Base-by-base conservation (phyloP, 1,140 invertebrate genomes). In the Marisa cornuarietis region DNA sequence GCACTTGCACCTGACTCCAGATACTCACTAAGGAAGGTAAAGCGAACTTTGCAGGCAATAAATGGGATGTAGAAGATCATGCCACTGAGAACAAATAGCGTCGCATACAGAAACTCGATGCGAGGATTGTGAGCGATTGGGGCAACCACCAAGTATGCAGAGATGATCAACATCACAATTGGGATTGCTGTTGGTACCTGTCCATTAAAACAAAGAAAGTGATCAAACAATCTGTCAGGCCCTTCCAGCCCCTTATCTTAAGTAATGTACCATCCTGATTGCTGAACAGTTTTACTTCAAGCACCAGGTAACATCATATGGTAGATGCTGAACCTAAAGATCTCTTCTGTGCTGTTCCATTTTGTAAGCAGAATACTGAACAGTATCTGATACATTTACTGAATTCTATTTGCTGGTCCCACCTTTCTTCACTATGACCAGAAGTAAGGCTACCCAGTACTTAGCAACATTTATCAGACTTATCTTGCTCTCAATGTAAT, bases 61-160 rank as follows among this genome's bases (percentile, higher is more conserved):
- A 95, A 96, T 42, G 94, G 91, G 72, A 95, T 93, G 87, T 97
- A 97, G 22, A 97, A 92, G 0, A 93, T 79, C 22, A 95, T 89
- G 18, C 96, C 96, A 51, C 94, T 81, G 0, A 94, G 78, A 58
- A 96, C 94, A 85, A 96, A 96, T 0, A 92, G 89, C 0, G 95
- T 85, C 0, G 95, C 95, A 85, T 95, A 94, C 8, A 96, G 90
- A 89, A 96, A 96, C 87, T 96, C 95, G 0, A 93, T 87, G 24
- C 94, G 93, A 1, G 96, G 96, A 81, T 96, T 93, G n/a, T 94
- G 92, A 7, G 96, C 91, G 26, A 97, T 95, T 24, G 96, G 96
- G 20, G 94, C 93, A 1, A 96, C 87, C 2, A 95, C 93, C 1
- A 97, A 90, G 85, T 95, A 96, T 58, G 95, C 91, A 0, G 95